Conservation (phyloP, 2,888 invertebrate species). For the Cheilosia impressa region DNA sequence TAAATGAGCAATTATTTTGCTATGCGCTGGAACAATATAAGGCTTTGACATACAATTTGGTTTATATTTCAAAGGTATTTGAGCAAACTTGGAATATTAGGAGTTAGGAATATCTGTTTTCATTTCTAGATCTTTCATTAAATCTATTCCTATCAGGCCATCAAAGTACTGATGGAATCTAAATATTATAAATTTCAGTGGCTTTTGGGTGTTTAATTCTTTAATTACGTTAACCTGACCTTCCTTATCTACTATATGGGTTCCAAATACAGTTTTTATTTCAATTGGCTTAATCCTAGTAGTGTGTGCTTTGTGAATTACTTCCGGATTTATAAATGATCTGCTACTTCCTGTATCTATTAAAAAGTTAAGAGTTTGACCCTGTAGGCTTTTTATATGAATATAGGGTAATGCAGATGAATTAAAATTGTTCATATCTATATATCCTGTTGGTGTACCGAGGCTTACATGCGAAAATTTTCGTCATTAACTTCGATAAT, state of each 20-base stretch:
- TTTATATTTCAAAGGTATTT: too few species aligned
- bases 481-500: background rate
- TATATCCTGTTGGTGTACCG: too few species aligned
- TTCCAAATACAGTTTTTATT: slow-evolving; percentile 37
- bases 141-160: slow-evolving; percentile 63
- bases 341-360: slow-evolving; percentile 38
- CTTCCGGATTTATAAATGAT: slow-evolving; percentile 57
- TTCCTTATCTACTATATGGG: slow-evolving; percentile 18
- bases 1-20: too few species aligned
- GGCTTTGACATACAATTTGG: too few species aligned
- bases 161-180: slow-evolving; percentile 70
- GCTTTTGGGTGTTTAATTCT: slow-evolving; percentile 35
- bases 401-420: slow-evolving; percentile 35
- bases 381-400: slow-evolving; percentile 8
- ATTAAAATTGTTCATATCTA: slow-evolving; percentile 56
- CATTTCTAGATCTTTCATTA: slow-evolving; percentile 17
- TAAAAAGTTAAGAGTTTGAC: slow-evolving; percentile 32
- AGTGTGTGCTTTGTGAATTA: slow-evolving; percentile 8
- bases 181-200: slow-evolving; percentile 37
- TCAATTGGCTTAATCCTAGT: slow-evolving; percentile 32
- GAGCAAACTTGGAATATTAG: too few species aligned
- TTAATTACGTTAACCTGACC: slow-evolving; percentile 16
- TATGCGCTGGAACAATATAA: too few species aligned
- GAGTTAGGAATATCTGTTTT: too few species aligned
- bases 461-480: too few species aligned